Percentiles rank a stretch among this genome's conserved stretches.
These are phyloP conservation scores for Machimus atricapillus DNA, from an alignment of 2,888 invertebrate species.

Conservation along the genomic window DNA sequence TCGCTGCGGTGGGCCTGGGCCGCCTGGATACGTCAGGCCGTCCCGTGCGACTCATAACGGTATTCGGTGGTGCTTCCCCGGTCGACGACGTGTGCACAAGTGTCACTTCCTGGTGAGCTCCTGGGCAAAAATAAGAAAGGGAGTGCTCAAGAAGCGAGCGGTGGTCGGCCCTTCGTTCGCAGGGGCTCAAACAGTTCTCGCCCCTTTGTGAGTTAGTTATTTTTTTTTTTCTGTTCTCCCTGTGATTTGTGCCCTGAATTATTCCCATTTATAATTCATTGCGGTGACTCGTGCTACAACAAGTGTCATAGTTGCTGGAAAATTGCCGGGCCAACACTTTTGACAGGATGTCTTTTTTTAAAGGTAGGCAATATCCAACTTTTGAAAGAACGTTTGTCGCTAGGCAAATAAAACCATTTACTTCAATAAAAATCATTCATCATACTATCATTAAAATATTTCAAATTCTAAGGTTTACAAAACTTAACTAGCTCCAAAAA, in stretches of 20 bases:
- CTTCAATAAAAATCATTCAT: no score
- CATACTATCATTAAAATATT: no score
- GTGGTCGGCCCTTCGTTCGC: background rate
- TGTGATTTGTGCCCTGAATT: constrained; percentile 22
- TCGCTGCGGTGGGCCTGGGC: background rate
- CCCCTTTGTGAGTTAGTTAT: constrained; percentile 2
- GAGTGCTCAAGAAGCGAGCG: background rate
- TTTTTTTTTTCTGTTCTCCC: background rate
- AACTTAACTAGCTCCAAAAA: no score
- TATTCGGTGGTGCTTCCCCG: background rate
- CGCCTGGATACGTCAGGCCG: background rate
- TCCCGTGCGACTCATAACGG: background rate
- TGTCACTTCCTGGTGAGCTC: constrained; percentile 17
- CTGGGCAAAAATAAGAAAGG: background rate
- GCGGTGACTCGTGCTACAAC: constrained; percentile 10
- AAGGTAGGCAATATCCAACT: background rate
- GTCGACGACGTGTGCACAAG: background rate
- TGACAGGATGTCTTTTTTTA: constrained; percentile 16
- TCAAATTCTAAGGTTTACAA: no score
- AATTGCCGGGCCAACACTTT: background rate
- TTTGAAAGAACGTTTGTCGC: background rate
- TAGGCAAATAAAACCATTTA: no score
- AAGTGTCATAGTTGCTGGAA: constrained; percentile 5
- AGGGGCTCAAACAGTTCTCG: constrained; percentile 7
- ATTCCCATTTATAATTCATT: constrained; percentile 1